A percentile compares a stretch with the other conserved stretches of the same genome.
Conservation (phyloP, 2,113 vertebrate species). For the Penelope pileata region DNA sequence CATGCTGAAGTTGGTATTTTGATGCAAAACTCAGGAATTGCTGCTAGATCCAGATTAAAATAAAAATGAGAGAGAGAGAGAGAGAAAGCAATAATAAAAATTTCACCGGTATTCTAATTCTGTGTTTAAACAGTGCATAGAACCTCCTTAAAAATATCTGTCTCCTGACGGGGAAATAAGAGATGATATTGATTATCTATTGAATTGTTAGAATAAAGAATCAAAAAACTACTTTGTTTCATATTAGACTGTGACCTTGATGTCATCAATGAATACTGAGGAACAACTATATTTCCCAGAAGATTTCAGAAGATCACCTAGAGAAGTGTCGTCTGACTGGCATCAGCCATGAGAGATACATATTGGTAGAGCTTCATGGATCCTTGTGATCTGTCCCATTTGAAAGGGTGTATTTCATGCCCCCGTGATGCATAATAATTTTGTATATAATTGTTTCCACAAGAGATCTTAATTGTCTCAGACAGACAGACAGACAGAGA, state of each 20-base stretch:
- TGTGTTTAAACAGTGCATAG: background rate
- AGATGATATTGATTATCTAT: background rate
- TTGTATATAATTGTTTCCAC: background rate
- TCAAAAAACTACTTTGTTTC: constrained; percentile 13
- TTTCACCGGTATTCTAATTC: background rate
- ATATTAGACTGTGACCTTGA: constrained; percentile 23
- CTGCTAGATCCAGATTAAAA: background rate
- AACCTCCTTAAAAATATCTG: background rate
- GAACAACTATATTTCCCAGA: background rate
- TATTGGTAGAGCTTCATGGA: background rate
- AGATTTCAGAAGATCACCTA: too few relatives aligned
- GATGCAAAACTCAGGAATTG: background rate
- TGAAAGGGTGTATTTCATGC: background rate
- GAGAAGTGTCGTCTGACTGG: background rate
- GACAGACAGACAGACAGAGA: too few relatives aligned
- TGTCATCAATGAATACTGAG: background rate
- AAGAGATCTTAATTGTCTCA: background rate
- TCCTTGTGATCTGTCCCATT: background rate
- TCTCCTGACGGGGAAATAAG: background rate
- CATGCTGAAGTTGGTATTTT: background rate
- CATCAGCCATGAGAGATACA: background rate
- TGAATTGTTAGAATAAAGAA: background rate
- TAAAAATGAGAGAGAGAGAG: background rate
- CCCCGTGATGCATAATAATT: background rate
- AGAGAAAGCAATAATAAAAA: background rate